phyloP scores from a whole-genome alignment of 2,797 vertebrate genomes.

The Triplophysa bombifrons region DNA sequence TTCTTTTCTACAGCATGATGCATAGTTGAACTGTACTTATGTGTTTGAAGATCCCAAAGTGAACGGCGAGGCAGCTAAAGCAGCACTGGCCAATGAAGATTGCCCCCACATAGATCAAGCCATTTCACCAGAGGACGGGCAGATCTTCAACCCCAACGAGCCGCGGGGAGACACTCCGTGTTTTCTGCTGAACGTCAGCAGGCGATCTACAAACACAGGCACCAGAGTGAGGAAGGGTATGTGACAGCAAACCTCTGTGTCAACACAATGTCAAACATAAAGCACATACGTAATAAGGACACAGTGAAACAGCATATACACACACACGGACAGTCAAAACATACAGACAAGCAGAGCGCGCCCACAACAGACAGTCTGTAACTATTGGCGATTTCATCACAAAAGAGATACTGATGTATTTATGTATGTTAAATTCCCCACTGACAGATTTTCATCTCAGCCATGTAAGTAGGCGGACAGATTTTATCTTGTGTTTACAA shows the following conservation, averaged over 20 bases:
- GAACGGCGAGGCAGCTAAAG: constrained; percentile 90
- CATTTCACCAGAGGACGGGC: constrained; percentile 86
- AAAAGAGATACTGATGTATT: neutral
- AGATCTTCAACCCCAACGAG: constrained; percentile 87
- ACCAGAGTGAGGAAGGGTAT: constrained; percentile 91
- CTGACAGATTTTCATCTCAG: neutral
- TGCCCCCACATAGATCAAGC: constrained; percentile 93
- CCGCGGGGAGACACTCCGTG: constrained; percentile 81
- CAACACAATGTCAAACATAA: neutral
- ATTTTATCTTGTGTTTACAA: neutral
- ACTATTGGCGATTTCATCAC: neutral
- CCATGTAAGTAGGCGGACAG: neutral
- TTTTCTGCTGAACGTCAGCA: constrained; percentile 89
- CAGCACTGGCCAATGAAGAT: constrained; percentile 90
- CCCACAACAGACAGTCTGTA: constrained; percentile 58
- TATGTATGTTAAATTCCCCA: neutral
- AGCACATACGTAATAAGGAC: constrained; percentile 13
- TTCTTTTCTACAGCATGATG: neutral
- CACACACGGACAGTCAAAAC: constrained; percentile 29
- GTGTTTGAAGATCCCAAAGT: constrained; percentile 93
- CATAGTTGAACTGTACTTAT: constrained; percentile 80
- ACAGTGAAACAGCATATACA: constrained; percentile 30
- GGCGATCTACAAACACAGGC: constrained; percentile 84
- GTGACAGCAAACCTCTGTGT: constrained; percentile 66
- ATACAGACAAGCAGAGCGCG: constrained; percentile 46